A percentile compares a stretch with the other conserved stretches of the same genome.
phyloP scores from a whole-genome alignment of 2,888 invertebrate species.

The Lasioglossum pauxillum region DNA sequence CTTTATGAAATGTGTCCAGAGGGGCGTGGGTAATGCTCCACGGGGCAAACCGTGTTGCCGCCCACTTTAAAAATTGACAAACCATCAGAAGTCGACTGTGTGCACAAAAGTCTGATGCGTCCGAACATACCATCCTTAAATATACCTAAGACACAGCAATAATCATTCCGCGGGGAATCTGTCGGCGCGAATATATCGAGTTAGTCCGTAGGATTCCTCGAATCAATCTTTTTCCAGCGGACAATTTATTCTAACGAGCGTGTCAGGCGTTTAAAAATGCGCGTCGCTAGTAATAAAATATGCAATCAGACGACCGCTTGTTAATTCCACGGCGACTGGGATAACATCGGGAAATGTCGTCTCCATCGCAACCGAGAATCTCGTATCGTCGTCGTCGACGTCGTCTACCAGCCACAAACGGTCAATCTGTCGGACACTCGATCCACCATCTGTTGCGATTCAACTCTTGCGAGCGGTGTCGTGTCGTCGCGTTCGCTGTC shows the following conservation, averaged over 20 bases:
- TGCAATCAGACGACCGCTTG: not conserved
- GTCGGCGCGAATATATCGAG: not conserved
- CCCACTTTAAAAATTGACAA: not conserved
- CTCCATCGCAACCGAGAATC: not conserved
- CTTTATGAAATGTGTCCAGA: not conserved
- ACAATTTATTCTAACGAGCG: not conserved
- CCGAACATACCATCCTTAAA: not conserved
- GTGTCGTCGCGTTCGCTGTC: not conserved
- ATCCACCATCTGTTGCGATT: not conserved
- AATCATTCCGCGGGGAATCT: not conserved
- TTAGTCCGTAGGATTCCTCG: not conserved
- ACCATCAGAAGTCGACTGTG: not conserved
- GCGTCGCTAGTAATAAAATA: not conserved
- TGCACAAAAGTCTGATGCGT: not conserved
- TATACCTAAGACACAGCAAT: not conserved
- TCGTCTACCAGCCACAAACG: not conserved
- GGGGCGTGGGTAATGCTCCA: not conserved
- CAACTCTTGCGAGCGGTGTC: not conserved
- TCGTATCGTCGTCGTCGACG: not conserved
- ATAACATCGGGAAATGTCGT: not conserved
- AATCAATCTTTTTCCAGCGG: not conserved
- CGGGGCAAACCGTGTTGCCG: not conserved
- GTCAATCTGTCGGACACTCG: conserved; percentile 15
- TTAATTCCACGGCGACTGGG: not conserved
- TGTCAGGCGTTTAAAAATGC: not conserved